phyloP scores from a whole-genome alignment of 1,140 invertebrate genomes.

The Galleria mellonella region DNA sequence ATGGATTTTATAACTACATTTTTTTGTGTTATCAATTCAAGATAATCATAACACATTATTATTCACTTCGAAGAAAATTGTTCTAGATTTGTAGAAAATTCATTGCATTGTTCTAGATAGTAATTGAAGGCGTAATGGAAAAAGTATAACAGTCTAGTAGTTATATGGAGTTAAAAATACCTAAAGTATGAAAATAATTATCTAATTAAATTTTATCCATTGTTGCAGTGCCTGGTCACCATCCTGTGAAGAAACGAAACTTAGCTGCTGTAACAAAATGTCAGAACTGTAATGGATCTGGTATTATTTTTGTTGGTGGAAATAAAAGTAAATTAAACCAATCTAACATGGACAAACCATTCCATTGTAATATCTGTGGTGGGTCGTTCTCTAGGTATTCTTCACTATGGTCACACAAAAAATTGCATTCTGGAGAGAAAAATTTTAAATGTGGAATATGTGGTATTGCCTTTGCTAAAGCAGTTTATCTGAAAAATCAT shows the following conservation, averaged over 20 bases:
- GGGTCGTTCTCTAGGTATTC: slow-evolving; percentile 89
- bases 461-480: slow-evolving; percentile 93
- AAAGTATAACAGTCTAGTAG: too few species aligned
- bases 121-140: too few species aligned
- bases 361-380: slow-evolving; percentile 91
- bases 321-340: slow-evolving; percentile 69
- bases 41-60: too few species aligned
- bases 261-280: slow-evolving; percentile 89
- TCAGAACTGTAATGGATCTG: slow-evolving; percentile 90
- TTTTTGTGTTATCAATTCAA: too few species aligned
- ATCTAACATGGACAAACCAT: slow-evolving; percentile 83
- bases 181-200: too few species aligned
- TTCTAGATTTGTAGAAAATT: too few species aligned
- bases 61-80: too few species aligned
- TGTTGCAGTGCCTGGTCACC: slow-evolving; percentile 77
- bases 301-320: slow-evolving; percentile 86
- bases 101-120: too few species aligned
- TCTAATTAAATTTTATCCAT: slow-evolving; percentile 6
- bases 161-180: too few species aligned
- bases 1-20: too few species aligned
- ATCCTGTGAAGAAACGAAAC: slow-evolving; percentile 88
- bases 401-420: slow-evolving; percentile 89
- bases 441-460: slow-evolving; percentile 95
- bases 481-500: slow-evolving; percentile 94
- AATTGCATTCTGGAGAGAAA: slow-evolving; percentile 90